Conservation (phyloP, 2,797 vertebrate genomes). For the Phrynocephalus forsythii region DNA sequence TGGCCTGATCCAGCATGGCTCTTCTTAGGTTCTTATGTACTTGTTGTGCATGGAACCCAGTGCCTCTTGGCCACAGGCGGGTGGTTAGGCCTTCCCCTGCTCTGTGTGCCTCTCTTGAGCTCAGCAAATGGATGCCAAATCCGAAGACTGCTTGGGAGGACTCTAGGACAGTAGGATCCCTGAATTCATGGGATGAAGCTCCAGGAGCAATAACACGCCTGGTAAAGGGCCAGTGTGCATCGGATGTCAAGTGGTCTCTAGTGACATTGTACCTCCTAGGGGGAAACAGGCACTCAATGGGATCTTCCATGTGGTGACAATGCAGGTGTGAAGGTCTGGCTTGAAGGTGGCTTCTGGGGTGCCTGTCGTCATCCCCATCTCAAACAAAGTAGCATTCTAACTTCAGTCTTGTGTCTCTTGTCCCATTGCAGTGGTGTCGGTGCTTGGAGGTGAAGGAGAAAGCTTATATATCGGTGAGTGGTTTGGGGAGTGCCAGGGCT, state of each 20-base stretch:
- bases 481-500: too few relatives aligned
- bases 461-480: slow-evolving; percentile 69
- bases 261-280: too few relatives aligned
- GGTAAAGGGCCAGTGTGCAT: neutral
- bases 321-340: too few relatives aligned
- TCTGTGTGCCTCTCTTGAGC: too few relatives aligned
- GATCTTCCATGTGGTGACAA: neutral
- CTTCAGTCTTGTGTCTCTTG: slow-evolving; percentile 40
- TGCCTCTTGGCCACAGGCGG: neutral
- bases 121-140: neutral
- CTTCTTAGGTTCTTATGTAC: too few relatives aligned
- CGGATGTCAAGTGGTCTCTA: neutral
- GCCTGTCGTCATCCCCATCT: neutral
- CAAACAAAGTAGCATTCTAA: neutral
- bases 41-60: neutral
- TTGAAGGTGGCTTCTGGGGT: neutral
- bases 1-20: too few relatives aligned
- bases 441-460: slow-evolving; percentile 63
- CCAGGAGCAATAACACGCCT: neutral
- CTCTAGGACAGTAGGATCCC: too few relatives aligned
- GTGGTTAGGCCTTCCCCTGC: neutral
- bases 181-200: too few relatives aligned
- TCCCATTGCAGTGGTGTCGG: slow-evolving; percentile 62
- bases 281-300: neutral
- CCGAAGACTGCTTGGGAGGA: neutral